Conservation (phyloP, 1,140 invertebrate species). For the Lepidotrigona ventralis region DNA sequence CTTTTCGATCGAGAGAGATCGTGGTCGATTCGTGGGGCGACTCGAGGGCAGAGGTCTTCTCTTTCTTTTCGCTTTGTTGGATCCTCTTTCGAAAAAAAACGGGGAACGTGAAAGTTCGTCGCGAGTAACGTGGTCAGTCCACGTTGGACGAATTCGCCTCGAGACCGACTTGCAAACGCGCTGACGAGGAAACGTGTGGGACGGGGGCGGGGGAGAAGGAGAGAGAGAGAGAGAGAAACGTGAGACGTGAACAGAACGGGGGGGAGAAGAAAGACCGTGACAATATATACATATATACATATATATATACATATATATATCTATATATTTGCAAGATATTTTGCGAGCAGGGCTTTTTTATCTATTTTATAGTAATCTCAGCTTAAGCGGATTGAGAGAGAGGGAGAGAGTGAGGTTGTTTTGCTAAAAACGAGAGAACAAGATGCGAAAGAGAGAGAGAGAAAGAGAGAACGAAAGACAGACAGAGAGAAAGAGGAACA, state of each 20-base stretch:
- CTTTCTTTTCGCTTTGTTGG: constrained; percentile 8
- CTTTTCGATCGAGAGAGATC: not conserved
- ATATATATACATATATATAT: constrained; percentile 63
- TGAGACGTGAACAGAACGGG: not conserved
- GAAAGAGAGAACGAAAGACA: constrained; percentile 19
- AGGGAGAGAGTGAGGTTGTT: constrained; percentile 39
- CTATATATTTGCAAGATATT: constrained; percentile 72
- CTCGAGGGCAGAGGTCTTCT: not conserved
- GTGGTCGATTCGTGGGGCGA: not conserved
- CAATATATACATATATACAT: constrained; percentile 68
- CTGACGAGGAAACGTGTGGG: too few species aligned
- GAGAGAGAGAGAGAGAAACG: not conserved
- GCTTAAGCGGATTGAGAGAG: constrained; percentile 66
- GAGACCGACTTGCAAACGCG: not conserved
- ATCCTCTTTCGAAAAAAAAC: not conserved
- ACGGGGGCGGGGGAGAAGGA: too few species aligned
- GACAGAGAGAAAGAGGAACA: not conserved
- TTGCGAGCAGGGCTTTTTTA: constrained; percentile 75
- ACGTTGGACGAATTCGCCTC: not conserved
- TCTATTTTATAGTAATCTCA: constrained; percentile 76
- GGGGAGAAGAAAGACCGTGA: constrained; percentile 48
- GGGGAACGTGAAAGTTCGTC: not conserved
- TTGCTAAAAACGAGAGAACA: constrained; percentile 31
- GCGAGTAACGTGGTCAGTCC: not conserved
- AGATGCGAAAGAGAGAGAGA: constrained; percentile 36